Evolutionary conservation across 2,888 invertebrate species (phyloP).

Genomic region (Acanthosepion lycidas): DNA sequence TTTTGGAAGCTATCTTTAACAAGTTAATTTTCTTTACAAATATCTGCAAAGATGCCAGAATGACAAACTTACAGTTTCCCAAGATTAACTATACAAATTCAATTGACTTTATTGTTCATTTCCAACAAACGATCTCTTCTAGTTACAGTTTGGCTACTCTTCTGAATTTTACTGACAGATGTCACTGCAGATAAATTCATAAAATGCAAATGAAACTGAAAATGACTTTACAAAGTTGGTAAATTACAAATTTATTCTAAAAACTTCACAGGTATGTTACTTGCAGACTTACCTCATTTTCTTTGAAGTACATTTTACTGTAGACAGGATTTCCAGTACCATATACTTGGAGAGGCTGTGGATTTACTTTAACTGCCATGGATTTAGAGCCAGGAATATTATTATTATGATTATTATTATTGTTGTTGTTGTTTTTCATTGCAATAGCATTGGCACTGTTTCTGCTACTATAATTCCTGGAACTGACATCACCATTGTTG

Average conservation of each 20-base stretch:
- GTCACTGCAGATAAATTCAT: neutral
- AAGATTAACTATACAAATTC: no score
- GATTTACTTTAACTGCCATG: neutral
- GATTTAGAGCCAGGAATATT: neutral
- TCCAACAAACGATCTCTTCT: no score
- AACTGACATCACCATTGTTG: constrained; percentile 51
- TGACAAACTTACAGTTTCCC: no score
- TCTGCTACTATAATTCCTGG: neutral
- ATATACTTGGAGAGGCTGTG: neutral
- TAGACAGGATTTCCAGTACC: neutral
- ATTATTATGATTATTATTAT: neutral
- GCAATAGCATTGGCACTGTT: neutral
- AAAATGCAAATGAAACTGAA: no score
- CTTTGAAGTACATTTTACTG: neutral
- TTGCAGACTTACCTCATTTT: neutral
- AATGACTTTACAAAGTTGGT: no score
- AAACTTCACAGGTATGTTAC: no score
- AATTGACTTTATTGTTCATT: no score
- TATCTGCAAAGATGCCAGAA: no score
- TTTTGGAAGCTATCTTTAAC: no score
- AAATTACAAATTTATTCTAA: no score
- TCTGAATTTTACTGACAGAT: neutral
- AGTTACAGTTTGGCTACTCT: no score
- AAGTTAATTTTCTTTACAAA: no score
- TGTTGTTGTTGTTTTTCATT: neutral